Percentiles rank a stretch among this genome's conserved stretches.
phyloP scores from a whole-genome alignment of 2,113 vertebrate species.

The Chaetodon trifascialis region DNA sequence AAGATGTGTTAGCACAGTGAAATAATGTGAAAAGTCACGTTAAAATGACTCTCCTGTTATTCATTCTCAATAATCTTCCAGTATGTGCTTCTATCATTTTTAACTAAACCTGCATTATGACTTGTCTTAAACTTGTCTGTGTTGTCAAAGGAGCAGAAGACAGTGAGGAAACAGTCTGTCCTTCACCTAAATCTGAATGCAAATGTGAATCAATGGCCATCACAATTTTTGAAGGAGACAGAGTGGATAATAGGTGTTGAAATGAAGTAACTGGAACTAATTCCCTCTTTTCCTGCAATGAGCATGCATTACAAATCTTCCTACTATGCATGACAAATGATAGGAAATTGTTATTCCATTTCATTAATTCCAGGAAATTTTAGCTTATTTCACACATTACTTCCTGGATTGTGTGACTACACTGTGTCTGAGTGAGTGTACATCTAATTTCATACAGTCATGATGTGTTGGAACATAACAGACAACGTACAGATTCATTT shows the following conservation, averaged over 20 bases:
- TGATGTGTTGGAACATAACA: not conserved
- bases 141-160: not conserved
- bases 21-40: not conserved
- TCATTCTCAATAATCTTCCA: not conserved
- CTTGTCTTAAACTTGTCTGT: not conserved
- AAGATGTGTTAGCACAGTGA: not conserved
- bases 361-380: slow-evolving; percentile 7
- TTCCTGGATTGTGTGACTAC: not conserved
- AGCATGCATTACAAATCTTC: slow-evolving; percentile 2
- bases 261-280: slow-evolving; percentile 33
- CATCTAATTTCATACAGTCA: not conserved
- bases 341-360: not conserved
- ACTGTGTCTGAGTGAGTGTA: not conserved
- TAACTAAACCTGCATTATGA: slow-evolving; percentile 1
- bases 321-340: not conserved
- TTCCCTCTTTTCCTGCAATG: slow-evolving; percentile 3
- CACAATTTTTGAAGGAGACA: not conserved
- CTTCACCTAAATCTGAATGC: not conserved
- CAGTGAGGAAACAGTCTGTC: not conserved
- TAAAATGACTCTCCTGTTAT: not conserved
- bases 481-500: not conserved
- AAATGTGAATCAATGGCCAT: not conserved
- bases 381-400: not conserved
- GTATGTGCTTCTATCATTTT: not conserved
- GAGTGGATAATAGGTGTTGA: not conserved